Evolutionary conservation across 2,888 invertebrate genomes (phyloP).

Genomic region (Dorcus parallelipipedus): DNA sequence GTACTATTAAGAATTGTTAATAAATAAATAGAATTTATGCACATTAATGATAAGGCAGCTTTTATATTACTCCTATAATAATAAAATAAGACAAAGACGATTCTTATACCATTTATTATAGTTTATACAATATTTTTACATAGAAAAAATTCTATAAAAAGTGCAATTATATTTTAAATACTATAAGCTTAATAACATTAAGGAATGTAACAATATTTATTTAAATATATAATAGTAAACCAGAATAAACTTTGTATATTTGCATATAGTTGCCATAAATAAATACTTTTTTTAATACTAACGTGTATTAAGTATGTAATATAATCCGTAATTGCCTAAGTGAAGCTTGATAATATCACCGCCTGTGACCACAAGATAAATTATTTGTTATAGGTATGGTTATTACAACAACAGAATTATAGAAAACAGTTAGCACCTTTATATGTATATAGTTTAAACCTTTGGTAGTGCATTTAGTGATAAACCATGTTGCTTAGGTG

Average conservation of each 20-base stretch:
- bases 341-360: too few relatives aligned
- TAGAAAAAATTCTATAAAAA: conserved; percentile 30
- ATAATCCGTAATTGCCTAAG: too few relatives aligned
- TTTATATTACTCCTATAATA: not conserved
- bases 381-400: too few relatives aligned
- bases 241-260: conserved; percentile 11
- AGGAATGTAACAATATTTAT: conserved; percentile 36
- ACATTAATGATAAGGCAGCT: not conserved
- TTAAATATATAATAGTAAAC: conserved; percentile 5
- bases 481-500: too few relatives aligned
- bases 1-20: too few relatives aligned
- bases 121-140: conserved; percentile 11
- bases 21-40: too few relatives aligned
- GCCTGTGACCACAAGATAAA: too few relatives aligned
- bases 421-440: too few relatives aligned
- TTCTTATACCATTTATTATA: not conserved
- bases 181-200: conserved; percentile 21
- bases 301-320: not conserved
- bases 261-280: conserved; percentile 25
- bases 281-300: conserved; percentile 21
- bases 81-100: not conserved
- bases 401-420: too few relatives aligned
- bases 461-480: too few relatives aligned
- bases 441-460: too few relatives aligned
- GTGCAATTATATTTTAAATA: conserved; percentile 35